A percentile compares a stretch with the other conserved stretches of the same genome.
These are phyloP conservation scores for Parapristionchus giblindavisi DNA, from an alignment of 2,888 invertebrate genomes.

Conservation along the genomic window DNA sequence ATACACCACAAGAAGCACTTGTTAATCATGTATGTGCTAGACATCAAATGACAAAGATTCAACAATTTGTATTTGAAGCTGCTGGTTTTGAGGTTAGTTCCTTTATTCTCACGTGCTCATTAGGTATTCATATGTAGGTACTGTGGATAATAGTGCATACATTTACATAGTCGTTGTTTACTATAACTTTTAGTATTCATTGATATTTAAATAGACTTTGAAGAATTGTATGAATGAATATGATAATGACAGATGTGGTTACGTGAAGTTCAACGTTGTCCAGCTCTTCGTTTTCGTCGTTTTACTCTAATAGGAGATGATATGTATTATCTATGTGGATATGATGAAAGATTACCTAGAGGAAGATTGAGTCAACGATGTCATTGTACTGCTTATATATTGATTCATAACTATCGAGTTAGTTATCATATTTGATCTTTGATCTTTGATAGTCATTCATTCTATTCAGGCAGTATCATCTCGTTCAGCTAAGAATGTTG, in stretches of 20 bases:
- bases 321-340: conserved; percentile 53
- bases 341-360: conserved; percentile 45
- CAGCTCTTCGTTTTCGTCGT: conserved; percentile 17
- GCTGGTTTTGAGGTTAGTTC: conserved; percentile 1
- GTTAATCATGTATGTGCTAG: background rate
- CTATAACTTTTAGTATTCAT: too few relatives aligned
- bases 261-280: conserved; percentile 33
- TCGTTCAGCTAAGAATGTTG: background rate
- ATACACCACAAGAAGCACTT: conserved; percentile 3
- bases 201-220: too few relatives aligned
- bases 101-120: background rate
- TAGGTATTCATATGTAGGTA: background rate
- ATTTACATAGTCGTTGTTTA: too few relatives aligned
- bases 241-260: conserved; percentile 34
- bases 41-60: background rate
- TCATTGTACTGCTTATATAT: conserved; percentile 54
- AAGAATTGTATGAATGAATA: too few relatives aligned
- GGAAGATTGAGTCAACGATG: conserved; percentile 13
- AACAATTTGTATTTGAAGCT: background rate
- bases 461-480: background rate
- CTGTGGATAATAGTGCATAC: background rate
- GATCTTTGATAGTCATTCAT: background rate
- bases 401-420: conserved; percentile 51
- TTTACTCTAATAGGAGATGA: conserved; percentile 42
- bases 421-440: background rate